phyloP scores from a whole-genome alignment of 2,113 vertebrate species.

The Cyanistes caeruleus region DNA sequence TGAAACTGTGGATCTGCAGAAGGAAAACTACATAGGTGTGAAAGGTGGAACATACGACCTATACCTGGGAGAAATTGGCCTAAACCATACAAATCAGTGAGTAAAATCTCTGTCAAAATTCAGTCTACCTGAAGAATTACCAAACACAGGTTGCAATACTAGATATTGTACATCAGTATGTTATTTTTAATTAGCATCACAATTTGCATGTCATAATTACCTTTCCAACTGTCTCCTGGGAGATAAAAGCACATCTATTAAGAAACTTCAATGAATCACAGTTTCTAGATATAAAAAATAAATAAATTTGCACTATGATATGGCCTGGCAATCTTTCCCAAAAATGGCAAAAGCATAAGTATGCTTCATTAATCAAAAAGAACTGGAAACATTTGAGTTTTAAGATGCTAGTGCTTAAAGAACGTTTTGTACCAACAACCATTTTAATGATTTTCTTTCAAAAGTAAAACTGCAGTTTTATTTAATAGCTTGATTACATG shows the following conservation, averaged over 20 bases:
- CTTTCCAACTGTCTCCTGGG: constrained; percentile 61
- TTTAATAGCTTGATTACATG: not conserved
- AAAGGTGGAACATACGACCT: not conserved
- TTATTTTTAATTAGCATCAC: constrained; percentile 57
- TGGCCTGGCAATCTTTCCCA: constrained; percentile 14
- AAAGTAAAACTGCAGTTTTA: not conserved
- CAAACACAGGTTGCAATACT: not conserved
- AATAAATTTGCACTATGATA: constrained; percentile 63
- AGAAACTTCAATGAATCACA: constrained; percentile 55
- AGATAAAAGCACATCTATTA: constrained; percentile 70
- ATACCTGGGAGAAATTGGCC: not conserved
- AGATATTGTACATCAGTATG: constrained; percentile 4
- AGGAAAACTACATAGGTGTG: not conserved
- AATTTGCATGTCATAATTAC: constrained; percentile 76
- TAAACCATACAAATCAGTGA: not conserved
- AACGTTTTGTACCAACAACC: constrained; percentile 17
- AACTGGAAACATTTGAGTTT: constrained; percentile 26
- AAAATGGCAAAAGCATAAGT: constrained; percentile 31
- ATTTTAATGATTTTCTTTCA: constrained; percentile 46
- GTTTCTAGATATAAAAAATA: constrained; percentile 36
- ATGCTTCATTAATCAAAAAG: constrained; percentile 64
- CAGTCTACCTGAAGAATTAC: not conserved
- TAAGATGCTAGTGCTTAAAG: constrained; percentile 5
- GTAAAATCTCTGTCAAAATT: not conserved
- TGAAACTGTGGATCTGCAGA: not conserved